Evolutionary conservation across 2,888 invertebrate genomes (phyloP).

Genomic region (Vanessa cardui): DNA sequence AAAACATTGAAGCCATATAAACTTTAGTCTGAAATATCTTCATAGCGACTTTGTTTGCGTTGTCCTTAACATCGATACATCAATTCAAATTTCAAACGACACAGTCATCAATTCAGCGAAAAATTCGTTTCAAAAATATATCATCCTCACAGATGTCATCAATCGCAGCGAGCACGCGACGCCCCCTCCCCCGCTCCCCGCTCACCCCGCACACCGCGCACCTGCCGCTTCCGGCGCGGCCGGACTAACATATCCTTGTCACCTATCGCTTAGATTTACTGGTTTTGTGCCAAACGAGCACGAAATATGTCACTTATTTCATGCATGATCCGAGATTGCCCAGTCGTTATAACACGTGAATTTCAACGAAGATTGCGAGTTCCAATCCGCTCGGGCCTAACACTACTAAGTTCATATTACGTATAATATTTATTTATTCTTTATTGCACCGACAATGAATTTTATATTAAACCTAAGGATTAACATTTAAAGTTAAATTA

Average conservation of each 20-base stretch:
- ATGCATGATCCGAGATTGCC: no score
- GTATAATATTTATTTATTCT: no score
- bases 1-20: no score
- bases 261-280: conserved; percentile 1
- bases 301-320: not conserved
- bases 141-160: conserved; percentile 11
- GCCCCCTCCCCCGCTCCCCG: not conserved
- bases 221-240: conserved; percentile 10
- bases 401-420: no score
- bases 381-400: no score
- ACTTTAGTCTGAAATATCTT: no score
- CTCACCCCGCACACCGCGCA: conserved; percentile 1
- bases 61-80: not conserved
- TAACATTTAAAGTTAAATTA: no score
- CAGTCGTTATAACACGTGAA: no score
- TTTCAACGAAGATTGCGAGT: no score
- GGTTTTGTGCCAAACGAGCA: not conserved
- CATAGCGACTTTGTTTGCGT: no score
- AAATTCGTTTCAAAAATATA: conserved; percentile 15
- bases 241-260: conserved; percentile 1
- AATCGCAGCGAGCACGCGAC: conserved; percentile 5
- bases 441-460: no score
- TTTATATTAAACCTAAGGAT: no score
- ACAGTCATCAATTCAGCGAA: conserved; percentile 1
- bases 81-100: not conserved